Evolutionary conservation across 2,888 invertebrate genomes (phyloP).

Genomic region (Melinopterus prodromus): DNA sequence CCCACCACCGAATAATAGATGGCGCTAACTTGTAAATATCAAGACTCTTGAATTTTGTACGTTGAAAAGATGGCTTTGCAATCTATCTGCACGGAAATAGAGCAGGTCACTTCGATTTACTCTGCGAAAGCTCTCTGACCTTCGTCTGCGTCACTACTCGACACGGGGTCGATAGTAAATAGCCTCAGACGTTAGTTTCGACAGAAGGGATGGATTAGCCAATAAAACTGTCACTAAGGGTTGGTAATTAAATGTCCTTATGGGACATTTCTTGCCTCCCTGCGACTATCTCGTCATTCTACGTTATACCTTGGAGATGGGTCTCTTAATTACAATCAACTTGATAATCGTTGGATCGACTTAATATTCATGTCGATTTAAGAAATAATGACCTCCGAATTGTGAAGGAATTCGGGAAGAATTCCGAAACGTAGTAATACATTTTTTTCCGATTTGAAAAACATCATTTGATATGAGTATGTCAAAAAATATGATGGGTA

Average conservation of each 20-base stretch:
- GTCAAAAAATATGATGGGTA: no score
- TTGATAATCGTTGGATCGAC: neutral
- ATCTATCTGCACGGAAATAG: conserved; percentile 9
- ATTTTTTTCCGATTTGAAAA: no score
- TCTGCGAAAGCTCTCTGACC: neutral
- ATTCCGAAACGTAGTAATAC: no score
- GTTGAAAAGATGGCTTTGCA: neutral
- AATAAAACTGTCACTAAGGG: conserved; percentile 34
- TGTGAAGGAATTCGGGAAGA: no score
- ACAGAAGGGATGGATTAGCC: conserved; percentile 30
- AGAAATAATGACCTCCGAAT: no score
- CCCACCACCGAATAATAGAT: conserved; percentile 6
- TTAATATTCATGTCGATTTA: neutral
- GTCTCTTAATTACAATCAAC: neutral
- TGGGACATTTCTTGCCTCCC: conserved; percentile 6
- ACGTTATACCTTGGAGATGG: conserved; percentile 4
- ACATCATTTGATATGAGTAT: no score
- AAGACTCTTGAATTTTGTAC: conserved; percentile 1
- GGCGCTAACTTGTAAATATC: conserved; percentile 7
- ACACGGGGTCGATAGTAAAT: conserved; percentile 22
- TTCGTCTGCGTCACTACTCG: conserved; percentile 11
- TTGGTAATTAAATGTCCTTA: conserved; percentile 22
- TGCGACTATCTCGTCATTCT: neutral
- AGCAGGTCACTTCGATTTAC: conserved; percentile 11
- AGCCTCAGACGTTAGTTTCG: conserved; percentile 19